Base-by-base conservation (phyloP, 2,888 invertebrate species). In the Caenorhabditis sp. region DNA sequence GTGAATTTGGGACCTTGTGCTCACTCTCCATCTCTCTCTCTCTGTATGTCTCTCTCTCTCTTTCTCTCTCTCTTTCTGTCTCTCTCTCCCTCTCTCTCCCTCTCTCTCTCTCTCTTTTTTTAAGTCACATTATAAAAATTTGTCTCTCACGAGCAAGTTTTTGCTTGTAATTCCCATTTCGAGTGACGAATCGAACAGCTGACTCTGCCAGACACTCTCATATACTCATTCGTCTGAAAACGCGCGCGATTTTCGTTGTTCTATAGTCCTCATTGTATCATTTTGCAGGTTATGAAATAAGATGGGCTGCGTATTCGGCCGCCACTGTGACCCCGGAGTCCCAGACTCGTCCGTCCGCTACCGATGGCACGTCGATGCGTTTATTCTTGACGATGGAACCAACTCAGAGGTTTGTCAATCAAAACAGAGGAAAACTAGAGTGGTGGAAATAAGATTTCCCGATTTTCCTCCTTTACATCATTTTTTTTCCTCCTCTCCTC, bases 271-370 rank as follows among this genome's bases (percentile, higher is more conserved):
- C 52, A 15, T 46, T 15, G 1, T 27, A n/a, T 30, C 20, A 37
- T 27, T 39, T 7, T 70, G n/a, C 50, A 70, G 72, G 77, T 66
- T 61, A 71, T 73, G 72, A 46, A 55, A 68, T 65, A 76, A 61
- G 52, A 87, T 87, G 87, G 87, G 87, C 56, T 87, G 85, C 73
- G 74, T 85, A 9, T 75, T 87, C 59, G 84, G 81, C 56, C 79
- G 78, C 55, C 74, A 83, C 45, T 87, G 83, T 65, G 86, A 87
- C 50, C 87, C 87, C n/a, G 65, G 83, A 63, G 80, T 82, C 9
- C 87, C 87, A 8, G 87, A 87, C 71, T 78, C 78, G 13, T 79
- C 83, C 27, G 79, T 87, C 24, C 77, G 86, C 17, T 80, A 87
- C 61, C 78, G 78, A 52, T 86, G 86, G 86, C 86, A 87, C 61